Evolutionary conservation across 2,888 invertebrate genomes (phyloP).

Genomic region (Mesopsocus fuscifrons): DNA sequence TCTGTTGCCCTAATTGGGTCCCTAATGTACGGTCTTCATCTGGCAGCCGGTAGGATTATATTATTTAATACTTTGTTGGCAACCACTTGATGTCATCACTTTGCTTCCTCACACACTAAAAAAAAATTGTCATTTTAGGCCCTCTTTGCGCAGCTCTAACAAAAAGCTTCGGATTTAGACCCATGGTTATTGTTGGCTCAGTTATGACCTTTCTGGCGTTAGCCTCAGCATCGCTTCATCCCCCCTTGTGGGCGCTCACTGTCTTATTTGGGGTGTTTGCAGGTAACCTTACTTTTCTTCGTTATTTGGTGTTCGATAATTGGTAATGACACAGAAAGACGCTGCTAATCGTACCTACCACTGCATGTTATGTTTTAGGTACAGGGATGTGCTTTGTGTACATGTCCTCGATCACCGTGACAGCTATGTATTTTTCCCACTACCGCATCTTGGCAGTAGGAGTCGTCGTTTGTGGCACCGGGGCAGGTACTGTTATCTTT

Average conservation of each 20-base stretch:
- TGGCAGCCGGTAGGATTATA: conserved; percentile 19
- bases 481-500: conserved; percentile 87
- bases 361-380: background rate
- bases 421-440: background rate
- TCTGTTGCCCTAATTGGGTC: conserved; percentile 20
- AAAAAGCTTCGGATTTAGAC: background rate
- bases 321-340: too few relatives aligned
- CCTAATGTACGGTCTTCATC: conserved; percentile 21
- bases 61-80: too few relatives aligned
- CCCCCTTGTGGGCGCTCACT: background rate
- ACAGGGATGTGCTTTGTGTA: background rate
- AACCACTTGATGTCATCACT: too few relatives aligned
- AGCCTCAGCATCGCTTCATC: too few relatives aligned
- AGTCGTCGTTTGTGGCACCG: conserved; percentile 89
- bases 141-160: background rate
- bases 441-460: conserved; percentile 54
- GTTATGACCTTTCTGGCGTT: background rate
- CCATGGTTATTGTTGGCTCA: background rate
- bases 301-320: too few relatives aligned
- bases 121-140: background rate
- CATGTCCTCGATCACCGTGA: background rate
- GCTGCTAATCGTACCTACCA: too few relatives aligned
- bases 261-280: background rate
- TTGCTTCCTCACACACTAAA: too few relatives aligned
- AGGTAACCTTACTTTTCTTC: background rate